phyloP scores from a whole-genome alignment of 2,797 vertebrate species.

The Artibeus lituratus region DNA sequence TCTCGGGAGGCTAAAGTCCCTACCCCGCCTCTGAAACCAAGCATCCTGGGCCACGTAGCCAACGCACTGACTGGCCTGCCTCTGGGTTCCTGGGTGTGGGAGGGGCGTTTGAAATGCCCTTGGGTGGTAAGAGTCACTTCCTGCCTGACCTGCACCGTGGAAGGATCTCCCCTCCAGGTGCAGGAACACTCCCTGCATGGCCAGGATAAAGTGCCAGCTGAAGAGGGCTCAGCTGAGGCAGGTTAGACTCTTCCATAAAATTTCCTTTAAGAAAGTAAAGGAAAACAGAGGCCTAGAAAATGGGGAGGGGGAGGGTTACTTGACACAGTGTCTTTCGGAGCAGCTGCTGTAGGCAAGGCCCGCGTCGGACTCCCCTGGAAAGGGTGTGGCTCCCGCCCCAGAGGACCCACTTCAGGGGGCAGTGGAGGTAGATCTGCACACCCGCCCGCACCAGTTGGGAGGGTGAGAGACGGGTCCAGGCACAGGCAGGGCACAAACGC shows the following conservation, averaged over 20 bases:
- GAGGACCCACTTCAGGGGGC: neutral
- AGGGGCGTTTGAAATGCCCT: neutral
- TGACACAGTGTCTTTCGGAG: neutral
- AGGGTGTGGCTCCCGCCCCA: neutral
- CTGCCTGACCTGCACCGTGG: neutral
- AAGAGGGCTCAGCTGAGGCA: neutral
- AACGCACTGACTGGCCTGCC: neutral
- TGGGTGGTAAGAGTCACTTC: neutral
- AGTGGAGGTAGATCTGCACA: neutral
- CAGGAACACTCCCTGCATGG: neutral
- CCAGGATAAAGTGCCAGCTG: neutral
- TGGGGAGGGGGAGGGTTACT: too few relatives aligned
- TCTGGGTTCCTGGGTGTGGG: neutral
- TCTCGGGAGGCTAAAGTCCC: neutral
- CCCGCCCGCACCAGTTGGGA: too few relatives aligned
- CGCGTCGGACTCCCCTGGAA: neutral
- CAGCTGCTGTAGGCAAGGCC: neutral
- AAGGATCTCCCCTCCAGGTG: neutral
- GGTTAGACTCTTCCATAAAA: neutral
- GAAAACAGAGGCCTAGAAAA: neutral
- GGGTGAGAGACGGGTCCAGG: neutral
- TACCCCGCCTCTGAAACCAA: neutral
- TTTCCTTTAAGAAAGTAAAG: constrained; percentile 33
- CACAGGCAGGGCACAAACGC: neutral
- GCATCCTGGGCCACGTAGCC: neutral